phyloP scores from a whole-genome alignment of 1,140 invertebrate species.

The Procambarus clarkii region DNA sequence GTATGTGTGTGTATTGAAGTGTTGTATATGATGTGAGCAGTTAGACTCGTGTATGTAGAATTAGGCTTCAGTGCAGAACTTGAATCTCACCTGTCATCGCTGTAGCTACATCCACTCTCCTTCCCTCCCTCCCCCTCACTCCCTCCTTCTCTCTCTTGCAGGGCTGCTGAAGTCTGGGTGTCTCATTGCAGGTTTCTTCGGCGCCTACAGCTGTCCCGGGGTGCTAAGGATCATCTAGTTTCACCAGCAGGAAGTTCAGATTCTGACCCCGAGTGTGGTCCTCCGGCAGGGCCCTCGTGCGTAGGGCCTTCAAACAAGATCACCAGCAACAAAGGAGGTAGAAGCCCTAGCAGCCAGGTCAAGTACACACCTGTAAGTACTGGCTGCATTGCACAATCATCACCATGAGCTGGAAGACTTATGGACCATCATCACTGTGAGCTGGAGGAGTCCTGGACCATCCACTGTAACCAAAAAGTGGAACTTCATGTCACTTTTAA shows the following conservation, averaged over 20 bases:
- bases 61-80: no score
- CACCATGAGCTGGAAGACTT: conserved; percentile 12
- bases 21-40: no score
- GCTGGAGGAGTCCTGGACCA: not conserved
- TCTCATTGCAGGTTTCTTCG: conserved; percentile 64
- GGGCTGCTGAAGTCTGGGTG: conserved; percentile 32
- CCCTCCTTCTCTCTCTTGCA: conserved; percentile 19
- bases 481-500: not conserved
- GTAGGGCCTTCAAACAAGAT: conserved; percentile 10
- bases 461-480: not conserved
- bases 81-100: not conserved
- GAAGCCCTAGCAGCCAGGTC: conserved; percentile 35
- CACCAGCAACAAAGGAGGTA: not conserved
- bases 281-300: conserved; percentile 32
- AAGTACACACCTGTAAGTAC: conserved; percentile 54
- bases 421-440: not conserved
- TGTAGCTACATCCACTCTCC: not conserved
- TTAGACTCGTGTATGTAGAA: no score
- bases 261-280: conserved; percentile 60
- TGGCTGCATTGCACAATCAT: conserved; percentile 12
- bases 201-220: conserved; percentile 56
- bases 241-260: conserved; percentile 59
- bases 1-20: no score
- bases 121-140: not conserved
- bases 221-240: conserved; percentile 52